A percentile compares a stretch with the other conserved stretches of the same genome.
phyloP scores from a whole-genome alignment of 2,888 invertebrate species.

The Cerastis rubricosa region DNA sequence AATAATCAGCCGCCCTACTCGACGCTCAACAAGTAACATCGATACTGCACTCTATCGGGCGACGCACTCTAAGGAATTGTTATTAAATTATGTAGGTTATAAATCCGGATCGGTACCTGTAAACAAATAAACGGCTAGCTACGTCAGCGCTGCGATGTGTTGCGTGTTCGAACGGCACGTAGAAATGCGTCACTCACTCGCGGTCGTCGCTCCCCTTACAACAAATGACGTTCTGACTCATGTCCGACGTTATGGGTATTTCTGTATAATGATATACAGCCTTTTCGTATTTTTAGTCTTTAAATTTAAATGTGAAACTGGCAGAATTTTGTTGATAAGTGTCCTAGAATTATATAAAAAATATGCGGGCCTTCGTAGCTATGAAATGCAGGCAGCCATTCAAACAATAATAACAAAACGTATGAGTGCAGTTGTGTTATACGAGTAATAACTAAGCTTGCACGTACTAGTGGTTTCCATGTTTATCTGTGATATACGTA shows the following conservation, averaged over 20 bases:
- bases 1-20: slow-evolving; percentile 15
- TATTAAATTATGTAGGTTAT: slow-evolving; percentile 65
- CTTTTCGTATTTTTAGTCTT: slow-evolving; percentile 48
- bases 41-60: slow-evolving; percentile 52
- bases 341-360: not conserved
- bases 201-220: slow-evolving; percentile 86
- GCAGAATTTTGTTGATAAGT: not conserved
- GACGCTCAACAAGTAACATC: slow-evolving; percentile 44
- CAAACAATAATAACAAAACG: not conserved
- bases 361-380: not conserved
- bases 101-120: slow-evolving; percentile 64
- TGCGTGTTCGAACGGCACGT: slow-evolving; percentile 68
- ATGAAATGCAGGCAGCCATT: not conserved
- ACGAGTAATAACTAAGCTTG: not conserved
- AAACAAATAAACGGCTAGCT: slow-evolving; percentile 63
- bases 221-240: slow-evolving; percentile 84
- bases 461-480: not conserved
- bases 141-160: slow-evolving; percentile 65
- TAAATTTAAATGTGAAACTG: slow-evolving; percentile 23
- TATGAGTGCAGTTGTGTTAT: not conserved
- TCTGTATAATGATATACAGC: slow-evolving; percentile 55
- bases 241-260: slow-evolving; percentile 78
- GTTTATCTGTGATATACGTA: slow-evolving; percentile 23
- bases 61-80: slow-evolving; percentile 57
- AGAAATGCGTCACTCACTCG: slow-evolving; percentile 75